Base-by-base conservation (phyloP, 2,888 invertebrate genomes). In the Automeris io region DNA sequence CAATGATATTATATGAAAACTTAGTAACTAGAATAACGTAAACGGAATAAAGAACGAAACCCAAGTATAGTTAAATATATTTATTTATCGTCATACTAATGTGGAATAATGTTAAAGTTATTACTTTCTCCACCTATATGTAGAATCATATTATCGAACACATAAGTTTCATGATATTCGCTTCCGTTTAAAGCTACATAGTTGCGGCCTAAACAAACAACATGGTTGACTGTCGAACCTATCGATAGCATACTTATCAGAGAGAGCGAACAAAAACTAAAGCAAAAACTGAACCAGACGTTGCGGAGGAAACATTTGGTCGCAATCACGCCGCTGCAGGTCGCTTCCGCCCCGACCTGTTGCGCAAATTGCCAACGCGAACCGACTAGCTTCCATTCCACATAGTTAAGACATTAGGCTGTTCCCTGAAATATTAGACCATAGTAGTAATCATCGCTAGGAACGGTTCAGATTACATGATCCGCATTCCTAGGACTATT, bases 311-410 rank as follows among this genome's bases (percentile, higher is more conserved):
- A 83, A 86, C 85, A 85, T 83, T 86, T 83, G 85, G 85, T 85
- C 75, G 81, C 83, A 82, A 83, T 85, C 80, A 80, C 69, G 63
- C 60, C 72, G 69, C 58, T 78, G 82, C 85, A 86, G 82, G 82
- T 83, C 85, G 77, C 77, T 85, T 86, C 85, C 85, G 85, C 77
- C 81, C 81, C 83, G 83, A 85, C 85, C 83, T 86, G 83, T 86
- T 86, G 83, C 83, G 78, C 83, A 83, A 83, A 82, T 73, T 69
- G 67, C 65, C 62, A 51, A 54, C 51, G 49, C 54, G 47, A 46
- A 45, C 46, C 40, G 31, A 41, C 5, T 42, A 38, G 41, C 33
- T 42, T 41, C 47, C 33, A 32, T 18, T 18, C 13, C n/a, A 18
- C 5, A 22, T 11, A 12, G 9, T 22, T n/a, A 29, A 26, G 6